Percentiles rank a stretch among this genome's conserved stretches.
phyloP scores from a whole-genome alignment of 2,888 invertebrate species.

The Bhutanitis thaidina region DNA sequence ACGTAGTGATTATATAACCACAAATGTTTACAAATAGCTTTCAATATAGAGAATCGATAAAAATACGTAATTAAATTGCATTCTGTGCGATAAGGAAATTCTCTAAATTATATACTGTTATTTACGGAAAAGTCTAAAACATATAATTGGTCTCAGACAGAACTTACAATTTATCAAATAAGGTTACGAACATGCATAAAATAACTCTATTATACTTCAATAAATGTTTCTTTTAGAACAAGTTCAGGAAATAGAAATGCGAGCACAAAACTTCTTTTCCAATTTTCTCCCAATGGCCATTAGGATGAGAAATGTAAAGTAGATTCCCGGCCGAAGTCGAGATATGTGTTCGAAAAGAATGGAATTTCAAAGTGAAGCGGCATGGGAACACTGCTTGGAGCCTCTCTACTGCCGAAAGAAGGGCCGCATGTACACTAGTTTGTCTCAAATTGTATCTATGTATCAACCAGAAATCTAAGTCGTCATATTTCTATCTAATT shows the following conservation, averaged over 20 bases:
- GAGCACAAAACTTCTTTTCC: conserved; percentile 75
- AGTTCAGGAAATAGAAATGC: conserved; percentile 43
- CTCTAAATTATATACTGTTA: neutral
- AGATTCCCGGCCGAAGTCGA: conserved; percentile 72
- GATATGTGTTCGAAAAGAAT: conserved; percentile 75
- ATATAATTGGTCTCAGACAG: neutral
- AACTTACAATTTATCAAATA: neutral
- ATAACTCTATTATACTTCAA: conserved; percentile 9
- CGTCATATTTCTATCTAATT: too few species aligned
- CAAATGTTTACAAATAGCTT: conserved; percentile 26
- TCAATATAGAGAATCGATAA: neutral
- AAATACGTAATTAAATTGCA: too few species aligned
- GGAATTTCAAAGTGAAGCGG: conserved; percentile 70
- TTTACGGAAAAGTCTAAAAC: neutral
- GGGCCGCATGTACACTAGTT: conserved; percentile 41
- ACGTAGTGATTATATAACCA: too few species aligned
- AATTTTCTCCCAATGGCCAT: conserved; percentile 79
- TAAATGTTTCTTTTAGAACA: conserved; percentile 19
- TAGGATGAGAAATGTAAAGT: conserved; percentile 79
- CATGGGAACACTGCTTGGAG: conserved; percentile 24
- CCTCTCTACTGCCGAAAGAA: conserved; percentile 37
- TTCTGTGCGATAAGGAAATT: too few species aligned
- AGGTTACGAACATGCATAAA: neutral
- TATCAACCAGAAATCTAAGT: too few species aligned
- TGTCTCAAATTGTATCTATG: conserved; percentile 11